Base-by-base conservation (phyloP, 2,888 invertebrate species). In the Nephrocerus scutellatus region DNA sequence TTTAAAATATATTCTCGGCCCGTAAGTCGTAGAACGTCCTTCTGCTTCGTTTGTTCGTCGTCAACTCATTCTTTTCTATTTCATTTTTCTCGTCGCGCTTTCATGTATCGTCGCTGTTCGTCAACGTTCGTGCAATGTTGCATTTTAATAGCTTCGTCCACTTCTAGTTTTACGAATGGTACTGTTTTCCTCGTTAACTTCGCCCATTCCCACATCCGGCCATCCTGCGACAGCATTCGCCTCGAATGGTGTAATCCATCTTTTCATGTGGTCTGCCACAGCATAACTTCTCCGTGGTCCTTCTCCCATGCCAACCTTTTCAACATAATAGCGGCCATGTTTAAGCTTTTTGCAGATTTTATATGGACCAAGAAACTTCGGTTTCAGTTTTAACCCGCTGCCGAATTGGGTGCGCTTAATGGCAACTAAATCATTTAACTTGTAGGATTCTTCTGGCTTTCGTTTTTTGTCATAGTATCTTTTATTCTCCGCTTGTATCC, bases 321-420 rank as follows among this genome's bases (percentile, higher is more conserved):
- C n/a, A 5, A 44, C 44, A 4, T 43, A 28, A 14, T 43, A 38
- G 12, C 43, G 21, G 13, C 38, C 39, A 15, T 32, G 13, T 2
- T 34, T 24, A 13, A 18, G 14, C 6, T 29, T 16, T 12, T 28
- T 28, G 2, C 9, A 13, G 2, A 41, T 10, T 24, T 30, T 28
- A 18, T 46, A 42, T 19, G 46, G 43, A 12, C 40, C 46, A 3
- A 43, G 28, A 30, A 32, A 39, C 20, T 34, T 42, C 4, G 39
- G 26, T 24, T 31, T 26, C 13, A 38, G 13, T 20, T 45, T 45
- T 13, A 45, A 14, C 2, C 36, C 45, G 2, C 30, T 6, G 12
- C 42, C 43, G 26, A 43, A 43, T 19, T 45, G 45, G 9, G 36
- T 45, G 9, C 43, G 21, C 21, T 40, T 36, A 13, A 39, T 43